phyloP scores from a whole-genome alignment of 2,888 invertebrate species.

The Erannis defoliaria region DNA sequence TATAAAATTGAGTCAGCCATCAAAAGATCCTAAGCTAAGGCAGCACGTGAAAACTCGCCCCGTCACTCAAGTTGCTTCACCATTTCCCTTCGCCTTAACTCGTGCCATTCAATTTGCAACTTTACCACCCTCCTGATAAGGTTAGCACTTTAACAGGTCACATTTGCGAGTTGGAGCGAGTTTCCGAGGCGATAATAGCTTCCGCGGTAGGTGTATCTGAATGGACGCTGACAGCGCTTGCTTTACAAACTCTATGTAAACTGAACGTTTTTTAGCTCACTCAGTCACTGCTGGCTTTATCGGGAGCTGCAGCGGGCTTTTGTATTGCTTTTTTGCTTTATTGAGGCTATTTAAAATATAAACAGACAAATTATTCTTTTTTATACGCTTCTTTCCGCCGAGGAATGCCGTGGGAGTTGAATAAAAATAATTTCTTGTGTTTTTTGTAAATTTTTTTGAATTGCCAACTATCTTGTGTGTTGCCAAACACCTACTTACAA shows the following conservation, averaged over 20 bases:
- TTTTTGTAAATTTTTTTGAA: background rate
- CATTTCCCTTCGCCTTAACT: constrained; percentile 47
- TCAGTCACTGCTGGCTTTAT: constrained; percentile 40
- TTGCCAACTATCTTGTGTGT: no score
- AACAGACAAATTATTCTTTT: constrained; percentile 15
- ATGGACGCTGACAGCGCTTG: constrained; percentile 58
- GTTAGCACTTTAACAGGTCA: constrained; percentile 33
- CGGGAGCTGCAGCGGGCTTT: constrained; percentile 30
- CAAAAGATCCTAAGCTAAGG: constrained; percentile 47
- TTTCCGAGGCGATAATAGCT: constrained; percentile 63
- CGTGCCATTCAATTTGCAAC: constrained; percentile 45
- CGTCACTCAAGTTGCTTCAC: constrained; percentile 59
- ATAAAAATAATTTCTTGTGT: no score
- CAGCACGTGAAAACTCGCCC: constrained; percentile 59
- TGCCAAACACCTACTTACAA: no score
- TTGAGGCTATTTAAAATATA: constrained; percentile 31
- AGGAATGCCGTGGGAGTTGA: background rate
- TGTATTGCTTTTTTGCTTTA: constrained; percentile 30
- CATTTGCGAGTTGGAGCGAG: constrained; percentile 29
- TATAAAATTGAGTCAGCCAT: constrained; percentile 36
- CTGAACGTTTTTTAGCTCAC: constrained; percentile 53
- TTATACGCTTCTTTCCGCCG: constrained; percentile 2
- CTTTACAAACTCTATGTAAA: constrained; percentile 57
- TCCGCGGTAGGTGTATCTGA: constrained; percentile 64
- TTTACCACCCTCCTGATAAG: constrained; percentile 47